phyloP scores from a whole-genome alignment of 2,113 vertebrate species.

The Mobula birostris region DNA sequence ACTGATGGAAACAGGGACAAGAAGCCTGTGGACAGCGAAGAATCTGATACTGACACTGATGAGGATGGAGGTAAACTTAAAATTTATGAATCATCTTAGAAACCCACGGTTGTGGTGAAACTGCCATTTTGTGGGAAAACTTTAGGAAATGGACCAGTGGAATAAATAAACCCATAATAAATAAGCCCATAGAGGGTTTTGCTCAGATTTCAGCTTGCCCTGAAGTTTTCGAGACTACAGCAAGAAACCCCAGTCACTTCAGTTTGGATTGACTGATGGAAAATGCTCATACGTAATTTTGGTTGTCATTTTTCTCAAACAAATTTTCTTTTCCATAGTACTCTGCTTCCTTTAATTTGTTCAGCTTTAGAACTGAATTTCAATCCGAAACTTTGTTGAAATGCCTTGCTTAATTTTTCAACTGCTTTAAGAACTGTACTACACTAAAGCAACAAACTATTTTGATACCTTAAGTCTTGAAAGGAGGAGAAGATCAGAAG shows the following conservation, averaged over 20 bases:
- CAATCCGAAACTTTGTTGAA: not conserved
- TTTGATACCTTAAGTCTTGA: too few relatives aligned
- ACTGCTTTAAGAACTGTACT: too few relatives aligned
- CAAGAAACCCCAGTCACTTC: not conserved
- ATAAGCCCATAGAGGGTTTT: not conserved
- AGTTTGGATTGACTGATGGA: not conserved
- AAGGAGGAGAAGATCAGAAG: too few relatives aligned
- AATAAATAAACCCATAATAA: not conserved
- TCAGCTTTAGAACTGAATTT: not conserved
- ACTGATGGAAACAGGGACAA: constrained; percentile 74
- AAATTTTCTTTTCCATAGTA: not conserved
- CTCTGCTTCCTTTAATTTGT: not conserved
- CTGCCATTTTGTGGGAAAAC: not conserved
- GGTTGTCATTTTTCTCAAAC: not conserved
- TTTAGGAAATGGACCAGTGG: not conserved
- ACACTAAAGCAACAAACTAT: too few relatives aligned
- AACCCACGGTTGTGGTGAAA: not conserved
- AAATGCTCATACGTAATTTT: not conserved
- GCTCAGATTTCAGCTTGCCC: not conserved
- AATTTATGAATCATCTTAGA: not conserved
- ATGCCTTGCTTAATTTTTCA: not conserved
- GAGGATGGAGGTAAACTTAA: constrained; percentile 82
- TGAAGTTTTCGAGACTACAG: not conserved
- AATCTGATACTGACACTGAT: constrained; percentile 84
- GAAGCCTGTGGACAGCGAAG: constrained; percentile 87